phyloP scores from a whole-genome alignment of 2,113 vertebrate genomes.

The Micromys minutus region DNA sequence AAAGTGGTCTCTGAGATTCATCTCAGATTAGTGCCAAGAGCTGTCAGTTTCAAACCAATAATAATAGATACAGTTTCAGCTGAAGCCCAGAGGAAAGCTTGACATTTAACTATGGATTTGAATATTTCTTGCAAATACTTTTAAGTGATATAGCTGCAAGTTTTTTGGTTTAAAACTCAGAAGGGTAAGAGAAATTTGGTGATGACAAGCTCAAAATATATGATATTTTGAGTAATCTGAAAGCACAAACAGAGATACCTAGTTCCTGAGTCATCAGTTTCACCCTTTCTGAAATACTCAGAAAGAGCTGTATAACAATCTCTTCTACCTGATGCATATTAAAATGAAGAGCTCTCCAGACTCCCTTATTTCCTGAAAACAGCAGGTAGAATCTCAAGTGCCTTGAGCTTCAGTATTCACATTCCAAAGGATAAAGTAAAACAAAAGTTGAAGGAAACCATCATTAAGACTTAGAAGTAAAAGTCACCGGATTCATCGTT shows the following conservation, averaged over 20 bases:
- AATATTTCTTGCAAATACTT: conserved; percentile 31
- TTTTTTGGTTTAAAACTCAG: conserved; percentile 49
- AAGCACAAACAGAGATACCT: conserved; percentile 9
- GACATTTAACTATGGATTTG: neutral
- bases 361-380: conserved; percentile 55
- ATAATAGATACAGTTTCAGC: neutral
- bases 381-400: conserved; percentile 7
- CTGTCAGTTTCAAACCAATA: conserved; percentile 20
- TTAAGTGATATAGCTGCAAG: conserved; percentile 7
- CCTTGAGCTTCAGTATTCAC: conserved; percentile 46
- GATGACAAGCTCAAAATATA: neutral
- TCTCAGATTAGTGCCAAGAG: neutral
- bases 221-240: conserved; percentile 7
- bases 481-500: neutral
- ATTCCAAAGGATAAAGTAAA: neutral
- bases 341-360: conserved; percentile 2
- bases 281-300: conserved; percentile 62
- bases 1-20: conserved; percentile 41
- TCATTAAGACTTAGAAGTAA: neutral
- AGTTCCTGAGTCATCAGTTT: neutral
- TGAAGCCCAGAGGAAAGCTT: neutral
- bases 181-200: conserved; percentile 16
- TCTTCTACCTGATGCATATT: conserved; percentile 16
- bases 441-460: neutral
- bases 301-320: conserved; percentile 19